phyloP scores from a whole-genome alignment of 1,140 invertebrate species.

The Caerostris extrusa region DNA sequence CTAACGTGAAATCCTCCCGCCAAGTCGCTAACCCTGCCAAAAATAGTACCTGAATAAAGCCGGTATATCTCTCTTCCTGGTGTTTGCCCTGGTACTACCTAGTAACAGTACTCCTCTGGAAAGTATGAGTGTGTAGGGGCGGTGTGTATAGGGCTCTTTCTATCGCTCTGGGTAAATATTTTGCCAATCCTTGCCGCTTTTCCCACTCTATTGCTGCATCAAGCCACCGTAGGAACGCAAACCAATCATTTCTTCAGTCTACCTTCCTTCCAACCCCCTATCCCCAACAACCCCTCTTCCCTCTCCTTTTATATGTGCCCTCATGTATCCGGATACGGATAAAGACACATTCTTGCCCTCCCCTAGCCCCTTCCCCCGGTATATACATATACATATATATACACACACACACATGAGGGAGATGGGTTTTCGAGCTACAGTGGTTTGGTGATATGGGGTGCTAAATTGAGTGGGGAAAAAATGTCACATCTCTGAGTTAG shows the following conservation, averaged over 20 bases:
- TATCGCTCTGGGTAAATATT: constrained; percentile 72
- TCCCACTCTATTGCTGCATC: constrained; percentile 76
- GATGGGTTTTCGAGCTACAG: neutral
- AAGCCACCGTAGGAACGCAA: constrained; percentile 74
- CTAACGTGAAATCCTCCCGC: neutral
- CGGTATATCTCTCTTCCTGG: constrained; percentile 55
- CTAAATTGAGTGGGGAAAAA: neutral
- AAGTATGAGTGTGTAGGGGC: constrained; percentile 59
- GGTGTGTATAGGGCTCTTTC: constrained; percentile 63
- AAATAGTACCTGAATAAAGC: constrained; percentile 48
- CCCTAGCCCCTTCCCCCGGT: neutral
- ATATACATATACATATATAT: constrained; percentile 47
- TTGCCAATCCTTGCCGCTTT: constrained; percentile 76
- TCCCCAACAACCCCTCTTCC: neutral
- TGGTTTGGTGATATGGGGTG: neutral
- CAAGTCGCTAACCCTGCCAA: constrained; percentile 66
- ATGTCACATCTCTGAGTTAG: too few species aligned
- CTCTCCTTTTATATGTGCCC: constrained; percentile 55
- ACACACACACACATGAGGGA: constrained; percentile 1
- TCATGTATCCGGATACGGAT: constrained; percentile 49
- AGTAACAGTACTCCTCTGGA: constrained; percentile 65
- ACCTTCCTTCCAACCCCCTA: neutral
- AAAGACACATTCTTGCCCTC: constrained; percentile 51
- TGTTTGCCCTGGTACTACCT: constrained; percentile 66
- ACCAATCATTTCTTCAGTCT: constrained; percentile 77